Base-by-base conservation (phyloP, 2,113 vertebrate species). In the Grammomys surdaster region DNA sequence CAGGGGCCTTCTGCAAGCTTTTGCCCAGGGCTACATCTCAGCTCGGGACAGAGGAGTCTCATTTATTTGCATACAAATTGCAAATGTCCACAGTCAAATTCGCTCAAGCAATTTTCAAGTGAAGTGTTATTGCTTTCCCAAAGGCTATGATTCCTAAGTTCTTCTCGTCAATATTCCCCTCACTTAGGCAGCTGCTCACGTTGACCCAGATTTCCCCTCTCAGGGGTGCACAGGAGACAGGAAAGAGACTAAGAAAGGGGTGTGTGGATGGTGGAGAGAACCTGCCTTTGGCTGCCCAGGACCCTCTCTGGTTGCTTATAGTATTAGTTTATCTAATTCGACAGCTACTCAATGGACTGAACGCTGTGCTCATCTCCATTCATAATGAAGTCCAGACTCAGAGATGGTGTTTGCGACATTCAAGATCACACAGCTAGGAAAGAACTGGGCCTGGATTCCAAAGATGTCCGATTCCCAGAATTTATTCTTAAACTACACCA, bases 1-100 rank as follows among this genome's bases (percentile, higher is more conserved):
- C 65, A 48, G 10, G 36, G 36, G 20, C 89, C 90, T 96, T 92
- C 96, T 72, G 40, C 67, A 90, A 94, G 92, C 24, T 70, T 94
- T 94, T 92, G 95, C 86, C 82, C 36, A n/a, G 40, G 88, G 95
- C 86, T 22, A 46, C 56, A 46, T 90, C 97, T 95, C 69, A 1
- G 43, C 73, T 95, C 63, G 9, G 51, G 31, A 88, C 73, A 46
- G 14, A 60, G 81, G 19, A 67, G 24, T 67, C 87, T 93, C 86
- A 69, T 88, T 95, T 96, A 97, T 97, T 96, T 97, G 95, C 96
- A 98, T 97, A 96, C 93, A 96, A 95, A 97, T 95, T 89, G 91
- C 95, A 92, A 96, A 91, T 31, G 26, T 89, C 93, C 95, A 87
- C 81, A 82, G 56, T 94, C 93, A 69, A 69, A 69, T 95, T 46